A percentile compares a stretch with the other conserved stretches of the same genome.
Conservation (phyloP, 2,113 vertebrate genomes). For the Pterophyllum scalare region DNA sequence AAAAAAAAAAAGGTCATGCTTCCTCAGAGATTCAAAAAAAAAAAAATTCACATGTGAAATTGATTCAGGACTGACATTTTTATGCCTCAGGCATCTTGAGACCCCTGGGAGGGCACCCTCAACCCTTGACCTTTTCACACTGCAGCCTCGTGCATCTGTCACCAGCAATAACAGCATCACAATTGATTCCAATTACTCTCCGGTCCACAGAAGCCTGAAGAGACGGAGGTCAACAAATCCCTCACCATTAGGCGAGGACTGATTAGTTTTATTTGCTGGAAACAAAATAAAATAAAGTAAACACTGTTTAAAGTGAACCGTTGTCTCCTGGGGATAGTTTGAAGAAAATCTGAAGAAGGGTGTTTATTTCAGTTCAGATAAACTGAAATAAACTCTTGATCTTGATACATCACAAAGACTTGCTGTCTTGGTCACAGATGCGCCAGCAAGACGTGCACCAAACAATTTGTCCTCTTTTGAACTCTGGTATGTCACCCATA, state of each 20-base stretch:
- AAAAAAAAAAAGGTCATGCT: not conserved
- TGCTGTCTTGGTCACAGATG: no score
- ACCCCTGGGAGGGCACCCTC: constrained; percentile 1
- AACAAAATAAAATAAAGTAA: constrained; percentile 4
- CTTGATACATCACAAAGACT: no score
- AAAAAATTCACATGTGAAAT: constrained; percentile 28
- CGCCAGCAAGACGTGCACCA: no score
- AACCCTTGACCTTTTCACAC: constrained; percentile 64
- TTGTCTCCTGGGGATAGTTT: not conserved
- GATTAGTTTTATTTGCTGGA: constrained; percentile 9
- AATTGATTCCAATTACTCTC: constrained; percentile 64
- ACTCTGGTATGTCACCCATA: no score
- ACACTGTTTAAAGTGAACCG: not conserved
- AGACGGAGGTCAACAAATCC: constrained; percentile 3
- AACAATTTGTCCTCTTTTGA: no score
- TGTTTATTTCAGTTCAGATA: not conserved
- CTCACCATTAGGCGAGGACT: not conserved
- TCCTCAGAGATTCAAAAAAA: no score
- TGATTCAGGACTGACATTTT: constrained; percentile 53
- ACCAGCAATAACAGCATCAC: constrained; percentile 46
- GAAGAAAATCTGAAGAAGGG: not conserved
- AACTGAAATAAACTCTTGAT: no score
- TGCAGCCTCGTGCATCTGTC: constrained; percentile 49
- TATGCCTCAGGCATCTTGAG: constrained; percentile 25
- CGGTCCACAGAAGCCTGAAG: constrained; percentile 16